phyloP scores from a whole-genome alignment of 2,888 invertebrate genomes.

The Colletes collaris region DNA sequence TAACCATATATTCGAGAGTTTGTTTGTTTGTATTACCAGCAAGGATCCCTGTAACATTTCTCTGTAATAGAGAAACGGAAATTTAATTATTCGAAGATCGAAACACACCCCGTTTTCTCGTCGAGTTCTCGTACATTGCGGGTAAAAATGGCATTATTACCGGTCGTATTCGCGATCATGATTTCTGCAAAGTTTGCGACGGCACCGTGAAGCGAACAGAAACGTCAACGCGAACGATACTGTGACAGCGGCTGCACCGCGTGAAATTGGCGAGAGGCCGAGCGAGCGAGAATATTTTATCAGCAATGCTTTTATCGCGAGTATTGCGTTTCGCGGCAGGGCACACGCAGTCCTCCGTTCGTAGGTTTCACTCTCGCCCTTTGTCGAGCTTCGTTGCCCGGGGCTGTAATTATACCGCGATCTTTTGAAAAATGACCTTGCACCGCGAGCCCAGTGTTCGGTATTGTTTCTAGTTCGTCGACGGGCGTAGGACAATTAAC shows the following conservation, averaged over 20 bases:
- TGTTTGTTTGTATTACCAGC: no score
- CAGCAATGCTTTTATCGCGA: conserved; percentile 33
- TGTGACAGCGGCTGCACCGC: background rate
- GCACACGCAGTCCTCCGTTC: conserved; percentile 6
- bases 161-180: background rate
- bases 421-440: conserved; percentile 33
- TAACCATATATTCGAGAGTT: no score
- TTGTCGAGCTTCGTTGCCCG: conserved; percentile 27
- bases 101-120: no score
- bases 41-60: no score
- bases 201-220: conserved; percentile 2
- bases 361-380: conserved; percentile 22
- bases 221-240: background rate
- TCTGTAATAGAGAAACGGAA: no score
- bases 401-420: conserved; percentile 48
- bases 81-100: no score
- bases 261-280: background rate
- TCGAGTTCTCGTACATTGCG: no score
- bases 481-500: conserved; percentile 32
- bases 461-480: conserved; percentile 8
- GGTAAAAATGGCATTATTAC: background rate
- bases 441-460: background rate
- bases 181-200: background rate
- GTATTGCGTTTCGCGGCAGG: background rate
- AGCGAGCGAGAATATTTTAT: conserved; percentile 44